Conservation (phyloP, 2,113 vertebrate genomes). For the Calypte anna region DNA sequence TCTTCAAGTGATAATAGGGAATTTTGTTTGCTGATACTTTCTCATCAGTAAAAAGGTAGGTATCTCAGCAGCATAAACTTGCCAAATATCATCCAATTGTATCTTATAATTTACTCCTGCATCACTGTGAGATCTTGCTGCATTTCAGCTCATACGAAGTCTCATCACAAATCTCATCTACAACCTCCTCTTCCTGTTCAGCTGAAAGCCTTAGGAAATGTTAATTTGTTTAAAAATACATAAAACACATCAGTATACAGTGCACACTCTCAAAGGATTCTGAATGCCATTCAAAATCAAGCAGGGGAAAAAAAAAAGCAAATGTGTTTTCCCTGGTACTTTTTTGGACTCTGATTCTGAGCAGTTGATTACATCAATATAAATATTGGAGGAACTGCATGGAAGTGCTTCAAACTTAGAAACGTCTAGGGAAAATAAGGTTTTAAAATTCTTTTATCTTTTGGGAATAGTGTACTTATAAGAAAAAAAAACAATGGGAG, state of each 20-base stretch:
- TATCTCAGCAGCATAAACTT: neutral
- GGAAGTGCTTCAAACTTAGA: neutral
- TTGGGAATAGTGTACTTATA: neutral
- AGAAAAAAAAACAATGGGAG: neutral
- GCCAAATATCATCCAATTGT: neutral
- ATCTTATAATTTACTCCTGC: neutral
- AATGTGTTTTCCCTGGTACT: neutral
- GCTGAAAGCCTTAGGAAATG: neutral
- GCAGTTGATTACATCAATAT: neutral
- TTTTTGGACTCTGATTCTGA: neutral
- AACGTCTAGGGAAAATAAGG: neutral
- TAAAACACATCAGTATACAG: neutral
- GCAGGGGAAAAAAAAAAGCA: neutral
- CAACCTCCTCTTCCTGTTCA: neutral
- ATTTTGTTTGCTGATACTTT: neutral
- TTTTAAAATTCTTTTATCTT: neutral
- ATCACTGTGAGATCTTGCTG: neutral
- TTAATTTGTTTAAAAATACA: neutral
- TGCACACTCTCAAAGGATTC: neutral
- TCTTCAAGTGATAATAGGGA: neutral
- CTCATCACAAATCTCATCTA: neutral
- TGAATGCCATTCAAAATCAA: neutral
- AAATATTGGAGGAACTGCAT: neutral
- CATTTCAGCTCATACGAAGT: neutral
- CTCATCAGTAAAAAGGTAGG: neutral